A percentile compares a stretch with the other conserved stretches of the same genome.
Evolutionary conservation across 1,140 invertebrate genomes (phyloP).

Genomic region (Charaxes varanes): DNA sequence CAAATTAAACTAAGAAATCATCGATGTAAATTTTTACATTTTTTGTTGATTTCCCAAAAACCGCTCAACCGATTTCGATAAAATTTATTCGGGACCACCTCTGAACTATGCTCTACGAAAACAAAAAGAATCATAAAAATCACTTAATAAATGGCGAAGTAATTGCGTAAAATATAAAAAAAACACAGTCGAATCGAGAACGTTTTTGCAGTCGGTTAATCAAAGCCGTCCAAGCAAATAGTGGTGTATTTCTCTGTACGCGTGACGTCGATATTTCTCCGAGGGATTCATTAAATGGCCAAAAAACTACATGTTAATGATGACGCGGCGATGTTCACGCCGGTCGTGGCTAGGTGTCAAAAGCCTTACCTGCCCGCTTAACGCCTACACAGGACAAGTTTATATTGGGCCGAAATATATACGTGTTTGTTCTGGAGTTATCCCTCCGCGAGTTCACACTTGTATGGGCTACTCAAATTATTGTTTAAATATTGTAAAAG

Average conservation of each 20-base stretch:
- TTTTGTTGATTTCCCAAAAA: too few relatives aligned
- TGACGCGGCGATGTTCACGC: slow-evolving; percentile 62
- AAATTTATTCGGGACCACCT: too few relatives aligned
- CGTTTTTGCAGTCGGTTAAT: too few relatives aligned
- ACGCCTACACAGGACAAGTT: slow-evolving; percentile 52
- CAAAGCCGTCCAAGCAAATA: too few relatives aligned
- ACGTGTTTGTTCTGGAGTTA: slow-evolving; percentile 63
- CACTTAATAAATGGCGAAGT: too few relatives aligned
- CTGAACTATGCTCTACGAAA: too few relatives aligned
- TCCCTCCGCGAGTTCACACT: slow-evolving; percentile 45
- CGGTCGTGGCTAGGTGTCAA: slow-evolving; percentile 63
- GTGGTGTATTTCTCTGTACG: not conserved
- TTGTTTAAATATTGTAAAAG: slow-evolving; percentile 47
- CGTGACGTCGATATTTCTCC: slow-evolving; percentile 20
- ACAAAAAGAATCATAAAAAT: too few relatives aligned
- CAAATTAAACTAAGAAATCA: too few relatives aligned
- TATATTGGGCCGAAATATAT: slow-evolving; percentile 48
- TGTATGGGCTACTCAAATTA: slow-evolving; percentile 58
- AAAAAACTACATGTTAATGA: slow-evolving; percentile 58
- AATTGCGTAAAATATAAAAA: too few relatives aligned
- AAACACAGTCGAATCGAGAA: too few relatives aligned
- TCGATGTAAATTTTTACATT: too few relatives aligned
- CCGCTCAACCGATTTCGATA: too few relatives aligned
- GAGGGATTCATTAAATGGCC: slow-evolving; percentile 38
- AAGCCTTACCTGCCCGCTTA: slow-evolving; percentile 66